Percentiles rank a stretch among this genome's conserved stretches.
phyloP scores from a whole-genome alignment of 1,140 invertebrate genomes.

The Ridgeia piscesae region DNA sequence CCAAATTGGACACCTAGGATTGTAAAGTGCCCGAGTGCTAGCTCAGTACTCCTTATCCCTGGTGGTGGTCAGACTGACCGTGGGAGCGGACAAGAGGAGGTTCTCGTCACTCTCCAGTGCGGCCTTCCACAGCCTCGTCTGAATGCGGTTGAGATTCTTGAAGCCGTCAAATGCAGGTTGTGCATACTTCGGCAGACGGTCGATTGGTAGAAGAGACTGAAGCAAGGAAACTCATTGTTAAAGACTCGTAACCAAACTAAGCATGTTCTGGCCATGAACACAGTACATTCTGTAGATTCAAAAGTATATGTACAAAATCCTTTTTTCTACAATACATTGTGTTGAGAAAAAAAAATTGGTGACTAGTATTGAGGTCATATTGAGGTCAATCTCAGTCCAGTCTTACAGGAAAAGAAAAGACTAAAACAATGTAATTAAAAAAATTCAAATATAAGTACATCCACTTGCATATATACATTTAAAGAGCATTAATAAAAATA shows the following conservation, averaged over 20 bases:
- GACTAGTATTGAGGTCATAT: too few species aligned
- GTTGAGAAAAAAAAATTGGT: too few species aligned
- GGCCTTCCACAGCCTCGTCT: constrained; percentile 83
- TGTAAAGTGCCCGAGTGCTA: too few species aligned
- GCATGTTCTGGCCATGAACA: not conserved
- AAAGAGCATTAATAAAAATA: too few species aligned
- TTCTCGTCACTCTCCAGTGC: constrained; percentile 95
- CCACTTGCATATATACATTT: too few species aligned
- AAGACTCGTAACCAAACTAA: not conserved
- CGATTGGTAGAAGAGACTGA: constrained; percentile 68
- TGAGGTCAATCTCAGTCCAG: too few species aligned
- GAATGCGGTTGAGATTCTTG: constrained; percentile 93
- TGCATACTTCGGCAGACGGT: constrained; percentile 92
- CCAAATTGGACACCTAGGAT: too few species aligned
- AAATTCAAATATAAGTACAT: too few species aligned
- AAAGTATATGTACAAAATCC: not conserved
- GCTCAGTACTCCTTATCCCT: too few species aligned
- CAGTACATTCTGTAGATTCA: too few species aligned
- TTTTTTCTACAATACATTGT: not conserved
- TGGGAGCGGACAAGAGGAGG: constrained; percentile 94
- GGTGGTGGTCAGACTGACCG: constrained; percentile 61
- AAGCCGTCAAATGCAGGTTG: constrained; percentile 99
- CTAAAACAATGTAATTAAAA: too few species aligned
- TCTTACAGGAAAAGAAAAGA: too few species aligned
- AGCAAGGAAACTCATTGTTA: not conserved